Percentiles rank a stretch among this genome's conserved stretches.
These are phyloP conservation scores for Gorsachius magnificus DNA, from an alignment of 2,797 vertebrate species.

Conservation along the genomic window DNA sequence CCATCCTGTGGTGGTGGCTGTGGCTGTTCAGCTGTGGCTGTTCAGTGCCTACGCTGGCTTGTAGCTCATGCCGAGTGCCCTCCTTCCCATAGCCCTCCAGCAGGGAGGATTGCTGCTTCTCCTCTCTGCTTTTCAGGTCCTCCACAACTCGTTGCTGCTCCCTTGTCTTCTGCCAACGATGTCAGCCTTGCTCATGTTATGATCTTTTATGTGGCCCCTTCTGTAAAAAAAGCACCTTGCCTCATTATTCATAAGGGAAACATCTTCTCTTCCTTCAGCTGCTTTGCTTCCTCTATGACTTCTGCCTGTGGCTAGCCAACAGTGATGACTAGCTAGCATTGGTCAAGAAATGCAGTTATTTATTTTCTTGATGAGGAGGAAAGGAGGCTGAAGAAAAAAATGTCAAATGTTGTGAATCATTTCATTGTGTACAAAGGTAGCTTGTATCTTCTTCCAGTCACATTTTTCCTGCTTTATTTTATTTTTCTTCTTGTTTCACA, in stretches of 20 bases:
- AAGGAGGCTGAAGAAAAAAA: neutral
- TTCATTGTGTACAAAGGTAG: neutral
- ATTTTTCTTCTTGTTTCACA: neutral
- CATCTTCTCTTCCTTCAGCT: neutral
- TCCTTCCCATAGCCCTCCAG: neutral
- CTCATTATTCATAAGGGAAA: slow-evolving; percentile 15
- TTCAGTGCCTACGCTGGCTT: accelerated
- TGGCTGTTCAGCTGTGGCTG: neutral
- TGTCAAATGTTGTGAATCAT: neutral
- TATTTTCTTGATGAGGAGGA: neutral
- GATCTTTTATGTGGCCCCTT: neutral
- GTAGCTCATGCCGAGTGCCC: neutral
- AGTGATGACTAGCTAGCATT: neutral
- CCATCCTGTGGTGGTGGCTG: neutral
- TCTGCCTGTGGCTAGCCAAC: neutral
- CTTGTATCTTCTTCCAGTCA: neutral
- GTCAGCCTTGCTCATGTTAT: neutral
- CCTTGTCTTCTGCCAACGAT: neutral
- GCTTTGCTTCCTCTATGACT: slow-evolving; percentile 27
- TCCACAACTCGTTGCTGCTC: neutral
- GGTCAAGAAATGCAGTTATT: neutral
- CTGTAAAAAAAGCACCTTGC: neutral
- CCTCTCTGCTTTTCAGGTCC: neutral
- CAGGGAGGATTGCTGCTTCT: neutral
- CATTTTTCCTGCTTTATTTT: neutral